Evolutionary conservation across 2,113 vertebrate species (phyloP), one percentile per base, ranked within the genome.

Genomic region (Manacus vitellinus): DNA sequence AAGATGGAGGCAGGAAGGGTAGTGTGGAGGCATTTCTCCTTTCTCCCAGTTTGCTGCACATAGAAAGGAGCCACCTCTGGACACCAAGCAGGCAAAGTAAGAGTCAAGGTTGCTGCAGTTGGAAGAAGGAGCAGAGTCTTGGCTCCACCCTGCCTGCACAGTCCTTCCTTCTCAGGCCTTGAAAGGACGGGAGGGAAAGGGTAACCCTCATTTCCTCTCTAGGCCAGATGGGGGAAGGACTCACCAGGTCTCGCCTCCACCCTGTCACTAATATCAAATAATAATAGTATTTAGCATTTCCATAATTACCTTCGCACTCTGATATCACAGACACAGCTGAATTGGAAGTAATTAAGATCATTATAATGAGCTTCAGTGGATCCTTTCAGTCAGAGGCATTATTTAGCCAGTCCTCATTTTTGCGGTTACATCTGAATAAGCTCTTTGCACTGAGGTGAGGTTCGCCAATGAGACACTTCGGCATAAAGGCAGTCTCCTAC

Each of bases 271-370:
- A 95, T 95, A 95, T 92, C 51, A 92, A 95, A 83, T 94, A 97
- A 97, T 97, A 96, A 97, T 49, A 97, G 95, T 95, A 89, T 94
- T 97, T 95, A 94, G 83, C 72, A 91, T 82, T 95, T 89, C 91
- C 54, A 71, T 94, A 93, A 97, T 97, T 94, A 79, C 61, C 86
- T 89, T 82, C 91, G 94, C 84, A 70, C 49, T 78, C 66, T 82
- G 89, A 49, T 95, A 96, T 92, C 94, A 96, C 59, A 92, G 77
- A 49, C 84, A 95, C 39, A 78, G 92, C 56, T 76, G 81, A 95
- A 97, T 80, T 95, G 89, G 93, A 97, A 96, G 90, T 83, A 74
- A 94, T 95, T 97, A 95, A 72, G 59, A 82, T 76, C 80, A 84
- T 92, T 78, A 94, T 89, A 92, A 91, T 31, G 68, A 93, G 88